phyloP scores from a whole-genome alignment of 2,888 invertebrate genomes.

The Acanthacorydalis orientalis region DNA sequence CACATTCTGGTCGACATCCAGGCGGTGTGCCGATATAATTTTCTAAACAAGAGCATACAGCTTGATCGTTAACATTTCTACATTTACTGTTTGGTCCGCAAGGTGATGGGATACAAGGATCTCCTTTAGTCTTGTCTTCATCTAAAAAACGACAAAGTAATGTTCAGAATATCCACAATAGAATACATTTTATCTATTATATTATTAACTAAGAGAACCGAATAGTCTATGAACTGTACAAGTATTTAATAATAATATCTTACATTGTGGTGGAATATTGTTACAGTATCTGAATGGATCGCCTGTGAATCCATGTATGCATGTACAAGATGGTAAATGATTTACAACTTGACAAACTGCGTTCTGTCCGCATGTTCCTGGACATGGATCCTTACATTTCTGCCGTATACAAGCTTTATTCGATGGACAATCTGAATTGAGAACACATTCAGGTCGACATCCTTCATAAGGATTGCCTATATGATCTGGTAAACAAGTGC shows the following conservation, averaged over 20 bases:
- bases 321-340: slow-evolving; percentile 27
- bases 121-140: slow-evolving; percentile 12
- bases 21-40: slow-evolving; percentile 58
- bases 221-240: slow-evolving; percentile 9
- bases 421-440: slow-evolving; percentile 36
- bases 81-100: slow-evolving; percentile 65
- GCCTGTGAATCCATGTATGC: slow-evolving; percentile 32
- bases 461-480: slow-evolving; percentile 40
- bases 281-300: slow-evolving; percentile 22
- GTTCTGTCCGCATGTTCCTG: slow-evolving; percentile 48
- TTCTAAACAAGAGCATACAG: slow-evolving; percentile 58
- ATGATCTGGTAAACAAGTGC: slow-evolving; percentile 31
- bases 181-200: too few species aligned
- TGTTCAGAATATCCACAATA: too few species aligned
- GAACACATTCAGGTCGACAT: slow-evolving; percentile 36
- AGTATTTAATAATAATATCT: neutral
- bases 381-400: slow-evolving; percentile 39
- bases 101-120: slow-evolving; percentile 53
- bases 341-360: slow-evolving; percentile 36
- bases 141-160: slow-evolving; percentile 22
- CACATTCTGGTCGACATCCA: slow-evolving; percentile 66
- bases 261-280: slow-evolving; percentile 24
- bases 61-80: slow-evolving; percentile 48
- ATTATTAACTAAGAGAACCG: too few species aligned
- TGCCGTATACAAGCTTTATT: slow-evolving; percentile 35